phyloP scores from a whole-genome alignment of 2,888 invertebrate species.

The Andricus quercusramuli region DNA sequence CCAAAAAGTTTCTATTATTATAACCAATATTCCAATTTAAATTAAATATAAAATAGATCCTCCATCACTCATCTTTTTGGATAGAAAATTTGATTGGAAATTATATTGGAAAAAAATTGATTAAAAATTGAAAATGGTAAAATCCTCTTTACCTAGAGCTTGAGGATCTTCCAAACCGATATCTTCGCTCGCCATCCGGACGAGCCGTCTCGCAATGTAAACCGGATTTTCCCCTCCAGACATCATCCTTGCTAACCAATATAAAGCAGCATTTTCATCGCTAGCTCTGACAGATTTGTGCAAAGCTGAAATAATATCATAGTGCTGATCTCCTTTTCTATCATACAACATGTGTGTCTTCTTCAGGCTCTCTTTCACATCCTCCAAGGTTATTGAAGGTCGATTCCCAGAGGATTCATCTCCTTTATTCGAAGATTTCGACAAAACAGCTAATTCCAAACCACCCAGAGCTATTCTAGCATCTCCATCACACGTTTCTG shows the following conservation, averaged over 20 bases:
- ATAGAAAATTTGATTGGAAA: too few species aligned
- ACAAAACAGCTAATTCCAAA: constrained; percentile 85
- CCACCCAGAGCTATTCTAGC: constrained; percentile 89
- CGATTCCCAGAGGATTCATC: constrained; percentile 49
- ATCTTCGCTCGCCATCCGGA: constrained; percentile 89
- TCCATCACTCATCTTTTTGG: too few species aligned
- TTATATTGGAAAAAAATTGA: too few species aligned
- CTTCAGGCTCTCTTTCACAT: constrained; percentile 87
- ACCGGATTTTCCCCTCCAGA: constrained; percentile 90
- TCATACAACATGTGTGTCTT: constrained; percentile 90
- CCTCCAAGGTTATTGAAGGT: constrained; percentile 81
- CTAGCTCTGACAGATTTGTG: constrained; percentile 91
- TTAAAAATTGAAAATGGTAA: too few species aligned
- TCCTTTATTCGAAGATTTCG: constrained; percentile 75
- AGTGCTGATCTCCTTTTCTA: constrained; percentile 90
- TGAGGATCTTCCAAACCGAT: constrained; percentile 82
- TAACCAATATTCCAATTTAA: too few species aligned
- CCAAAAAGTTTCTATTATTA: too few species aligned
- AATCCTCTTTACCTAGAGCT: constrained; percentile 67
- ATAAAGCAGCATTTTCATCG: constrained; percentile 89
- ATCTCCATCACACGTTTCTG: constrained; percentile 90
- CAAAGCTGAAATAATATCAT: constrained; percentile 89
- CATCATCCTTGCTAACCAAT: constrained; percentile 90
- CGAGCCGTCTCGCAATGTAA: constrained; percentile 87
- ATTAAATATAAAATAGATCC: too few species aligned